Evolutionary conservation across 1,140 invertebrate species (phyloP), one percentile per base, ranked within the genome.

Genomic region (Apis dorsata): DNA sequence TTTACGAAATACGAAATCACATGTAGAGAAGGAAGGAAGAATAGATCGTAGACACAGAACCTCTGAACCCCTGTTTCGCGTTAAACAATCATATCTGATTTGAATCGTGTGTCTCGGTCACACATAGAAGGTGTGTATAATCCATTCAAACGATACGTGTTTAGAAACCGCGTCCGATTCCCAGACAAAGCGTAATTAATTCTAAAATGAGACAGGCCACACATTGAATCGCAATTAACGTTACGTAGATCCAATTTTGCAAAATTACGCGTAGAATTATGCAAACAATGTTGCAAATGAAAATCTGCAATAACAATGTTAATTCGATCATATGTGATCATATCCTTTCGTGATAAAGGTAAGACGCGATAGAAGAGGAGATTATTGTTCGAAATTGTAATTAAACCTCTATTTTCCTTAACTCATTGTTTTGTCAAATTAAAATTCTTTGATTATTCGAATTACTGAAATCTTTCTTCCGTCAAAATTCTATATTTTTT

Each of bases 11-110:
- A 11, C 28, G 49, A 73, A 59, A 71, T 71, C 24, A n/a, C 21
- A 13, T n/a, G 13, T 34, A 13, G 11, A 10, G 10, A n/a, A 4
- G 19, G 4, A 44, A 44, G 34, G 34, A 44, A 44, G 34, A 44
- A 44, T 44, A 34, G 34, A n/a, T 70, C 8, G 49, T 51, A 24
- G 21, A 19, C 28, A 55, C 17, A 28, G 24, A 57, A 7, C 28
- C 24, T 0, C 24, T 24, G 19, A 3, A 0, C 2, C 49, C 21
- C 13, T 0, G 8, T 17, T 11, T 62, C 72, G 34, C 72, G 57
- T 75, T 62, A 62, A 62, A 75, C 44, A 62, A 51, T 75, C 72
- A 75, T 75, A 24, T 75, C 59, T 63, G 21, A 75, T 75, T 62
- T 63, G 59, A 49, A 75, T 3, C 57, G 15, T 13, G 55, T 19